phyloP scores from a whole-genome alignment of 1,140 invertebrate species.

The Steinernema khuongi region DNA sequence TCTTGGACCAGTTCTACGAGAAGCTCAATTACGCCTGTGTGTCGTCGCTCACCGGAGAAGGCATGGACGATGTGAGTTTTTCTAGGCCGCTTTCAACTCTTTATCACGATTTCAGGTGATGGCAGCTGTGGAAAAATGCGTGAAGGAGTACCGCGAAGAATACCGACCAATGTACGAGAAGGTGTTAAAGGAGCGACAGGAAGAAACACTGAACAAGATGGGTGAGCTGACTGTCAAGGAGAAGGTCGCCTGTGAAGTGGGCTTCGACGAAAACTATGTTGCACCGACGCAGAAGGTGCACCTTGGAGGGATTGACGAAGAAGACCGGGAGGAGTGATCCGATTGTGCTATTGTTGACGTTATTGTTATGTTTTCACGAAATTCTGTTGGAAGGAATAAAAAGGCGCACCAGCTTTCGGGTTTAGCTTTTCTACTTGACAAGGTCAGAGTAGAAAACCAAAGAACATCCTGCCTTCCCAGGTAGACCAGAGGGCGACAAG shows the following conservation, averaged over 20 bases:
- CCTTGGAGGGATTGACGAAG: background rate
- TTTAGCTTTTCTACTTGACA: no score
- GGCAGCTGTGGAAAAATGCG: constrained; percentile 47
- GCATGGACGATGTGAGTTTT: constrained; percentile 52
- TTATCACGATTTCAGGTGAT: constrained; percentile 38
- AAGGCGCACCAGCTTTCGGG: no score
- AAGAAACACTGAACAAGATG: constrained; percentile 64
- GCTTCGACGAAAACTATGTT: background rate
- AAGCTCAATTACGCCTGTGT: constrained; percentile 51
- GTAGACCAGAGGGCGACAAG: no score
- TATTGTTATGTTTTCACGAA: no score
- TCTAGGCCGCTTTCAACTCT: background rate
- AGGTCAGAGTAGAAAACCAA: no score
- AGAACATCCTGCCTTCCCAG: no score
- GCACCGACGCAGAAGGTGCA: background rate
- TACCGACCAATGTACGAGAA: constrained; percentile 54
- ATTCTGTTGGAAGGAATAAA: no score
- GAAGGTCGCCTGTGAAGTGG: background rate
- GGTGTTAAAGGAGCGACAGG: constrained; percentile 43
- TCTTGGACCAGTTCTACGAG: constrained; percentile 88
- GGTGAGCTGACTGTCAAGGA: constrained; percentile 59
- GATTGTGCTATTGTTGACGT: no score
- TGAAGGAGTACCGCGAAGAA: constrained; percentile 46
- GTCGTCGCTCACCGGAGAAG: constrained; percentile 54
- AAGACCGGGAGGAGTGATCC: no score